Evolutionary conservation across 2,888 invertebrate genomes (phyloP).

Genomic region (Gastrophysa polygoni): DNA sequence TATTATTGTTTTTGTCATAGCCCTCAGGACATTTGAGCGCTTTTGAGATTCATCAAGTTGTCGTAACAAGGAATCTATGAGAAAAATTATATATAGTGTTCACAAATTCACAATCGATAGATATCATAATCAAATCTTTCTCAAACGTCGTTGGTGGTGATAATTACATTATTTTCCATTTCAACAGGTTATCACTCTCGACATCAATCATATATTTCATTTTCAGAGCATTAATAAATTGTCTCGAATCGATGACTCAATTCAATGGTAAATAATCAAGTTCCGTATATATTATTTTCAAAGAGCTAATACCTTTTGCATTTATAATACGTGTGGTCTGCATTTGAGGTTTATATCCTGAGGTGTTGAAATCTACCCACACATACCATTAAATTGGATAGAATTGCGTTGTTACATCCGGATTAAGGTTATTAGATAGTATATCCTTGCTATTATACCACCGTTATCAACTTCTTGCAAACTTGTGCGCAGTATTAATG

Average conservation of each 20-base stretch:
- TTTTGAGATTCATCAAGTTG: too few relatives aligned
- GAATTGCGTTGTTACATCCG: slow-evolving; percentile 20
- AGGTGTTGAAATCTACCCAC: slow-evolving; percentile 25
- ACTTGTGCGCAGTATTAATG: slow-evolving; percentile 1
- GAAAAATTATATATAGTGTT: slow-evolving; percentile 13
- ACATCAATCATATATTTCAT: slow-evolving; percentile 25
- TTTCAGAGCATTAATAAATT: slow-evolving; percentile 18
- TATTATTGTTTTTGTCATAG: too few relatives aligned
- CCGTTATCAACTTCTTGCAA: slow-evolving; percentile 13
- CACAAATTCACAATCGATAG: too few relatives aligned
- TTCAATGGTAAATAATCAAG: slow-evolving; percentile 24
- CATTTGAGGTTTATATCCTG: slow-evolving; percentile 17
- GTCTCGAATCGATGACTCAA: slow-evolving; percentile 24
- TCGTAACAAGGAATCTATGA: slow-evolving; percentile 10
- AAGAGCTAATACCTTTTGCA: slow-evolving; percentile 12
- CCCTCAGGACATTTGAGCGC: too few relatives aligned
- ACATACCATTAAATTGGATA: slow-evolving; percentile 19
- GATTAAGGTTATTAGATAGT: slow-evolving; percentile 21
- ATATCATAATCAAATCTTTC: slow-evolving; percentile 16
- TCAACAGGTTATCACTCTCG: slow-evolving; percentile 20
- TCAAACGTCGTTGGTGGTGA: slow-evolving; percentile 13
- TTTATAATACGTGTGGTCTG: slow-evolving; percentile 23
- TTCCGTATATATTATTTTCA: slow-evolving; percentile 12
- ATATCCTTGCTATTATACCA: slow-evolving; percentile 15
- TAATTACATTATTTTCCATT: slow-evolving; percentile 19